Conservation (phyloP, 2,888 invertebrate species). For the Chaitophorus viminalis region DNA sequence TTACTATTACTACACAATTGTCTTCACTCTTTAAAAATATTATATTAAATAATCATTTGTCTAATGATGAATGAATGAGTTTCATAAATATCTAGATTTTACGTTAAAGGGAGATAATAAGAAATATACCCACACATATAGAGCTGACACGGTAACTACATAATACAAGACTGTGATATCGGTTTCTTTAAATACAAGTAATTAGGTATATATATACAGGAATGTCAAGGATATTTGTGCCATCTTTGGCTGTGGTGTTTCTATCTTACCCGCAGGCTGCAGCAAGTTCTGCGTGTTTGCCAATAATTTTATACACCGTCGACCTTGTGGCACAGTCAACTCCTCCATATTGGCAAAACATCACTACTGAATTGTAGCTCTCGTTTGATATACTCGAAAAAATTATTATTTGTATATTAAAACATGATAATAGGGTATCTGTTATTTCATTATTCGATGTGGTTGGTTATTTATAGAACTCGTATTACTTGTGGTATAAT, state of each 20-base stretch:
- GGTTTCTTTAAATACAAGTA: conserved; percentile 26
- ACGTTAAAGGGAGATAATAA: neutral
- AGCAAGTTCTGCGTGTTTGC: conserved; percentile 45
- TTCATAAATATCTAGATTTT: neutral
- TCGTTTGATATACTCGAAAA: neutral
- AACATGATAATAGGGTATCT: neutral
- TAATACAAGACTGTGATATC: neutral
- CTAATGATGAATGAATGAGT: neutral
- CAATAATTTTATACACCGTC: conserved; percentile 47
- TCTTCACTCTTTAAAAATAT: neutral
- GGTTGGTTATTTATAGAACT: conserved; percentile 19
- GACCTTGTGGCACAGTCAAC: conserved; percentile 56
- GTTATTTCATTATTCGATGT: neutral
- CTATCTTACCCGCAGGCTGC: conserved; percentile 20
- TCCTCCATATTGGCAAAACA: conserved; percentile 35
- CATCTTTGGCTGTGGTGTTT: conserved; percentile 43
- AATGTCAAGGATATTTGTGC: conserved; percentile 60
- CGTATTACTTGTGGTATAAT: neutral
- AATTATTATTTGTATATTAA: neutral
- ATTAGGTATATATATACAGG: conserved; percentile 31
- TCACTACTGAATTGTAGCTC: conserved; percentile 21
- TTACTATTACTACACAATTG: neutral
- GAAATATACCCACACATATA: neutral
- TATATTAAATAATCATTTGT: neutral
- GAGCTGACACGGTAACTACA: neutral